phyloP scores from a whole-genome alignment of 2,113 vertebrate genomes.

The Phyllopteryx taeniolatus region DNA sequence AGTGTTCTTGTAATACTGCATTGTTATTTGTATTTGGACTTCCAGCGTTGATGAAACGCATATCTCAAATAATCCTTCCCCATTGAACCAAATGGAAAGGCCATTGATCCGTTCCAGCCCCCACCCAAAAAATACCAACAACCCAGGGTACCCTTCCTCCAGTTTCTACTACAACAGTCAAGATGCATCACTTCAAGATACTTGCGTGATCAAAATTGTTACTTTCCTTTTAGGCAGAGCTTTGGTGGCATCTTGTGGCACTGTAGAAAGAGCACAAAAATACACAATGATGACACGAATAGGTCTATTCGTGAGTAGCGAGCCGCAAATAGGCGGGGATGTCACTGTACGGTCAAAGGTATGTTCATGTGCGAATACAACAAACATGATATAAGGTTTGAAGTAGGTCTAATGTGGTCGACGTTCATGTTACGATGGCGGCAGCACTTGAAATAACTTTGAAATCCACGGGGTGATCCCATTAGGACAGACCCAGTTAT shows the following conservation, averaged over 20 bases:
- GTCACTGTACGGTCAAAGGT: neutral
- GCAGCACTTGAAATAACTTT: slow-evolving; percentile 62
- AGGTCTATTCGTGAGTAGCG: neutral
- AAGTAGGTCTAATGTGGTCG: neutral
- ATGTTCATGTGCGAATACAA: neutral
- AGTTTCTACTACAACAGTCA: too few species aligned
- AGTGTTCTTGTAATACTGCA: too few species aligned
- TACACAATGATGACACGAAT: neutral
- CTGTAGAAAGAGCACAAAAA: neutral
- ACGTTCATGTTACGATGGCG: slow-evolving; percentile 8
- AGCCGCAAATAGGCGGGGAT: too few species aligned
- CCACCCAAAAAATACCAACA: too few species aligned
- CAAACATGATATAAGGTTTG: neutral
- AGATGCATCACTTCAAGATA: neutral
- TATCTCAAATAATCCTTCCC: too few species aligned
- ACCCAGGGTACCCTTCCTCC: too few species aligned
- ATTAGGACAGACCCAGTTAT: slow-evolving; percentile 75
- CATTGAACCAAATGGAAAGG: too few species aligned
- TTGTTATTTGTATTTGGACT: too few species aligned
- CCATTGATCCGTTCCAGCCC: too few species aligned
- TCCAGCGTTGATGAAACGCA: too few species aligned
- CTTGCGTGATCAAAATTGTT: neutral
- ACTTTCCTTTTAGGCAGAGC: neutral
- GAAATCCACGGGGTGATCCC: slow-evolving; percentile 72
- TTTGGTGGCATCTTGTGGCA: neutral